Base-by-base conservation (phyloP, 2,888 invertebrate species). In the Gerris lacustris region DNA sequence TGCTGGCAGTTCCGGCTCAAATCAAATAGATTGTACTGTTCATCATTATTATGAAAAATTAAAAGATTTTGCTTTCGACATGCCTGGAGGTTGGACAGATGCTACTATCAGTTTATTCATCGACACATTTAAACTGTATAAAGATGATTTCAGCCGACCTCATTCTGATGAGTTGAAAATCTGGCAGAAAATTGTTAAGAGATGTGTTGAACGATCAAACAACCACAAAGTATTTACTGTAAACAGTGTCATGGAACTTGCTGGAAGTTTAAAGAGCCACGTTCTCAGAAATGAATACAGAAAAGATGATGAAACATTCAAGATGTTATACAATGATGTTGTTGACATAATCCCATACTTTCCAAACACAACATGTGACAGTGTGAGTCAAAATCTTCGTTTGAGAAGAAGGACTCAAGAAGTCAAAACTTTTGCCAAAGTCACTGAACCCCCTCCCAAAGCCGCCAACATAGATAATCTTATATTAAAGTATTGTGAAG, bases 61-160 rank as follows among this genome's bases (percentile, higher is more conserved):
- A 6, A 72, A 70, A 66, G 73, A 72, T 18, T 73, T 73, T 45
- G 62, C 66, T 11, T 73, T 73, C 69, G 62, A 69, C 44, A 72
- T 73, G 62, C 70, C 73, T 44, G 73, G 68, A 66, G 72, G 70
- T 6, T 73, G 73, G 73, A 69, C 70, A n/a, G 72, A 73, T n/a
- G 18, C 62, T 6, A 71, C 71, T 18, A 70, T 73, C 44, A 63
- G 66, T 43, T 67, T 72, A 5, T 73, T 73, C 17, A 45, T 73
- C n/a, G 70, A 69, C 6, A 69, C 67, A 31, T 73, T 71, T 66
- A 66, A 69, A 47, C 68, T 68, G 9, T 70, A 73, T 44, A 67
- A 69, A 6, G 70, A 70, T 1, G 72, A 70, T 55, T 67, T 73
- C n/a, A 64, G 64, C 9, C 64, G 17, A 7, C 64, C 64, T 18